A percentile compares a stretch with the other conserved stretches of the same genome.
Evolutionary conservation across 1,140 invertebrate genomes (phyloP).

Genomic region (Ceratitis capitata): DNA sequence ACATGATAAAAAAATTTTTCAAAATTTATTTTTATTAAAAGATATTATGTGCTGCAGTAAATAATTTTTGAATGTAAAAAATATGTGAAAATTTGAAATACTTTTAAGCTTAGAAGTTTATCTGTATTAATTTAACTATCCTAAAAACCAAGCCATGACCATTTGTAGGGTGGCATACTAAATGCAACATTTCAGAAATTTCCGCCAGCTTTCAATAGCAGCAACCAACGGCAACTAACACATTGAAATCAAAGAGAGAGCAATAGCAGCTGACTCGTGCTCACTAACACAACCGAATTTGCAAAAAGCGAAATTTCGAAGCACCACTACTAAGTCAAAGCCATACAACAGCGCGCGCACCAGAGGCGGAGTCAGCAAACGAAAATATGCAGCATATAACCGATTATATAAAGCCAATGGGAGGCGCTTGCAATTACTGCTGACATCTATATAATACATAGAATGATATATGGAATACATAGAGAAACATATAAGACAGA

Average conservation of each 20-base stretch:
- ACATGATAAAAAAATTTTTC: too few species aligned
- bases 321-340: background rate
- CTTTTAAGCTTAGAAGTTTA: too few species aligned
- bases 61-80: too few species aligned
- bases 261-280: background rate
- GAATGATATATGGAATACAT: background rate
- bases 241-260: background rate
- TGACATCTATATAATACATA: background rate
- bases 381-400: background rate
- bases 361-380: slow-evolving; percentile 41
- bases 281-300: background rate
- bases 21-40: too few species aligned
- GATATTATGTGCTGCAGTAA: too few species aligned
- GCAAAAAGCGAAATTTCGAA: background rate
- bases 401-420: slow-evolving; percentile 29
- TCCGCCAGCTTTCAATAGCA: background rate
- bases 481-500: background rate
- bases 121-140: too few species aligned
- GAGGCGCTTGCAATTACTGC: background rate
- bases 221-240: background rate
- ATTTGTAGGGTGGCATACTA: background rate
- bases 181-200: background rate
- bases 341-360: background rate
- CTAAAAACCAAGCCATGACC: too few species aligned
- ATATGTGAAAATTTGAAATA: too few species aligned